Conservation (phyloP, 2,113 vertebrate genomes). For the Penelope pileata region DNA sequence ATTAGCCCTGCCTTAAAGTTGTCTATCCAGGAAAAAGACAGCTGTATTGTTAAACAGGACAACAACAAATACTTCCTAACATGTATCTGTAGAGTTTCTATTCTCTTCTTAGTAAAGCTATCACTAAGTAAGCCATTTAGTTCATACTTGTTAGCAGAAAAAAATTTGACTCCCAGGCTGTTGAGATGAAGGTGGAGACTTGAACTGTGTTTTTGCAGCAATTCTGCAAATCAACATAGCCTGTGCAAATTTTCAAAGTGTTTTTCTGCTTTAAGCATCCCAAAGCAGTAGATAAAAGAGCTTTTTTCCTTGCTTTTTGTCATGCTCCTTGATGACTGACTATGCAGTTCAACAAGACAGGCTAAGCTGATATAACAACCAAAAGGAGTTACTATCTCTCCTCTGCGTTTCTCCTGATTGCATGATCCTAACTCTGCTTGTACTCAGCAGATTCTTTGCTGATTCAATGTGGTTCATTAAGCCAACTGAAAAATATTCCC, state of each 20-base stretch:
- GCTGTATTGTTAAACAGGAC: background rate
- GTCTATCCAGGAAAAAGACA: background rate
- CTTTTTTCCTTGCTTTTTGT: background rate
- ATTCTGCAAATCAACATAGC: background rate
- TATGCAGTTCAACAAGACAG: background rate
- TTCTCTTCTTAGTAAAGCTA: background rate
- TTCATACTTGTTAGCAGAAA: background rate
- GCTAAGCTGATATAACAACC: background rate
- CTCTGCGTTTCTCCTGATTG: background rate
- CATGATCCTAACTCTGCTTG: background rate
- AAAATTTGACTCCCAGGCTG: background rate
- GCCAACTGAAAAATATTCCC: background rate
- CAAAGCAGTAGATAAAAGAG: background rate
- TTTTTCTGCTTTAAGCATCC: background rate
- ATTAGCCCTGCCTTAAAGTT: background rate
- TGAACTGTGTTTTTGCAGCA: background rate
- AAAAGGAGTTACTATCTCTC: background rate
- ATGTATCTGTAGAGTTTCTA: background rate
- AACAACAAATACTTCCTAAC: background rate
- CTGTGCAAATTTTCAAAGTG: background rate
- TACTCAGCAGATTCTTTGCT: background rate
- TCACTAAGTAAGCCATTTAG: background rate
- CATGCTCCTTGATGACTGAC: background rate
- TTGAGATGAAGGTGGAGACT: background rate
- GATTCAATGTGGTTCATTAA: conserved; percentile 33